Conservation (phyloP, 2,888 invertebrate genomes). For the Quadroppia sp. region DNA sequence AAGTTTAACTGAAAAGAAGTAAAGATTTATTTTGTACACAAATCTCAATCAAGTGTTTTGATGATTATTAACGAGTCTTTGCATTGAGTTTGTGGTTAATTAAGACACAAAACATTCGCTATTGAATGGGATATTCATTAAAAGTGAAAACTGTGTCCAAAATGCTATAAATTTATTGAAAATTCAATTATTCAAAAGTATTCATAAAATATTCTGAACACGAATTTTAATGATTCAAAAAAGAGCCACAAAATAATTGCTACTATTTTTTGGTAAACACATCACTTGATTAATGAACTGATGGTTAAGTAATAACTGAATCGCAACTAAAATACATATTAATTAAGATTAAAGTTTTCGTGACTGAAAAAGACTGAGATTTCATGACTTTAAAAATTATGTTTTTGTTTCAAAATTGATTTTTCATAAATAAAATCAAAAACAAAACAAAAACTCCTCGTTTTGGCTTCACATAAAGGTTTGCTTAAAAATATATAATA, state of each 20-base stretch:
- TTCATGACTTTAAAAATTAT: background rate
- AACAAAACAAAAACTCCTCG: too few relatives aligned
- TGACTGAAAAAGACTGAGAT: slow-evolving; percentile 10
- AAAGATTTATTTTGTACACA: too few relatives aligned
- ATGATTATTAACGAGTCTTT: background rate
- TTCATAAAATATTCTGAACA: background rate
- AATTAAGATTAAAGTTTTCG: slow-evolving; percentile 16
- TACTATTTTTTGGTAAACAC: background rate
- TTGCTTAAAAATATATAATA: background rate
- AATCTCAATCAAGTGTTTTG: too few relatives aligned
- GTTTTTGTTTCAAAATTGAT: background rate
- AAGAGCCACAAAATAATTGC: background rate
- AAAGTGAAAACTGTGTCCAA: background rate
- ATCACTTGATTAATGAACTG: slow-evolving; percentile 6
- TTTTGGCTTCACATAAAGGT: too few relatives aligned
- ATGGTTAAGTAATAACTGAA: background rate
- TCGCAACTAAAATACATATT: background rate
- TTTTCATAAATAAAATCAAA: background rate
- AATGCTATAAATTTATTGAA: background rate
- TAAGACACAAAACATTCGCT: slow-evolving; percentile 17
- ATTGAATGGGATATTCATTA: slow-evolving; percentile 10
- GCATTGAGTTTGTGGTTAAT: background rate
- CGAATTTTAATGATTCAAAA: slow-evolving; percentile 1
- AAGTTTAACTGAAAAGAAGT: too few relatives aligned
- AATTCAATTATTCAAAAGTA: background rate